Percentiles rank a stretch among this genome's conserved stretches.
phyloP scores from a whole-genome alignment of 1,140 invertebrate genomes.

The Ceratina calcarata region DNA sequence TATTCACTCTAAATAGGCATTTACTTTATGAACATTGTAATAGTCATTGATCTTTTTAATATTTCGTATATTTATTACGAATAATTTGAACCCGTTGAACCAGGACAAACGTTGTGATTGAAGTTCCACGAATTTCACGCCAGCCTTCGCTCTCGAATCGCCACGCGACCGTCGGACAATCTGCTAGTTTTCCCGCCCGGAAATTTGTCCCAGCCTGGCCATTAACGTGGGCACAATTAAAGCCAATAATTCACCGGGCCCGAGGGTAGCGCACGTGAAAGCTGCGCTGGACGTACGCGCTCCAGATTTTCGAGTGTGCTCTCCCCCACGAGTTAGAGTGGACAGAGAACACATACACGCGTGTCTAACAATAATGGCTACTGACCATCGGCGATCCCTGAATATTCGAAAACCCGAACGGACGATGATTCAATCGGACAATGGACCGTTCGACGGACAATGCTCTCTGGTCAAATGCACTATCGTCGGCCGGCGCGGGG shows the following conservation, averaged over 20 bases:
- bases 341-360: slow-evolving; percentile 35
- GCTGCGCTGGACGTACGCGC: slow-evolving; percentile 6
- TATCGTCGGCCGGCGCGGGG: slow-evolving; percentile 49
- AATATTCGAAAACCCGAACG: slow-evolving; percentile 66
- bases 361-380: slow-evolving; percentile 69
- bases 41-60: too few species aligned
- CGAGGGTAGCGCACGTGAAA: slow-evolving; percentile 2
- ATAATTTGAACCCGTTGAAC: neutral
- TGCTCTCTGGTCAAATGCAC: slow-evolving; percentile 75
- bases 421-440: slow-evolving; percentile 78
- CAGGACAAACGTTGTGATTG: neutral
- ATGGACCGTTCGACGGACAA: slow-evolving; percentile 74
- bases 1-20: too few species aligned
- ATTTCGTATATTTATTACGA: too few species aligned
- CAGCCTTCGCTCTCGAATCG: slow-evolving; percentile 4
- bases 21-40: too few species aligned
- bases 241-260: slow-evolving; percentile 75
- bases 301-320: slow-evolving; percentile 65
- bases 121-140: slow-evolving; percentile 22
- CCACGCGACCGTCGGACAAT: slow-evolving; percentile 59
- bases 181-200: slow-evolving; percentile 49
- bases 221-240: slow-evolving; percentile 73
- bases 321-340: neutral
- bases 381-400: slow-evolving; percentile 73
- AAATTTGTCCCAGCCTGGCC: slow-evolving; percentile 70